These are phyloP conservation scores for Isurus oxyrinchus DNA, from an alignment of 2,113 vertebrate species.

Conservation along the genomic window DNA sequence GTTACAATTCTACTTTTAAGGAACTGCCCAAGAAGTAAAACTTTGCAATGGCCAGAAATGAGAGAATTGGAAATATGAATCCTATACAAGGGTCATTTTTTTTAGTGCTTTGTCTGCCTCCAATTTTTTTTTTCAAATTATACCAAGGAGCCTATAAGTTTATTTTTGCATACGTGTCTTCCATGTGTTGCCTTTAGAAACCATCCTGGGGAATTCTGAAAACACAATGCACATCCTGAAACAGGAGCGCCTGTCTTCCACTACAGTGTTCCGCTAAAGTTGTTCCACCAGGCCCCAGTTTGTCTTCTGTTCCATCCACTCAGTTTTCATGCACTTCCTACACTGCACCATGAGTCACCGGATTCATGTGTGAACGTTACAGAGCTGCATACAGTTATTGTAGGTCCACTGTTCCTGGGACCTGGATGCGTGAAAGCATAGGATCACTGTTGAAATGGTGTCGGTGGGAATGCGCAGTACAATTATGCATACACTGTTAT, in stretches of 20 bases:
- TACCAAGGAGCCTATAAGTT: not conserved
- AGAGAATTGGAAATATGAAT: not conserved
- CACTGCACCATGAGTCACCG: not conserved
- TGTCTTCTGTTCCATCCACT: not conserved
- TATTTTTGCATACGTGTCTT: not conserved
- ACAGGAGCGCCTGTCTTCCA: not conserved
- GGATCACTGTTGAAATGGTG: not conserved
- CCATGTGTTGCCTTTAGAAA: not conserved
- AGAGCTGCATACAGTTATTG: not conserved
- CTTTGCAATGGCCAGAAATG: not conserved
- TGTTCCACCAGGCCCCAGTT: not conserved
- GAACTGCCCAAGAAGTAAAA: not conserved
- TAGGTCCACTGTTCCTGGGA: not conserved
- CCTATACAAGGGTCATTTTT: not conserved
- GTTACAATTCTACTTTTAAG: not conserved
- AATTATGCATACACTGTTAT: not conserved
- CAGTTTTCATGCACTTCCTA: not conserved
- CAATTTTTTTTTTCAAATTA: not conserved
- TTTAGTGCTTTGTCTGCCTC: not conserved
- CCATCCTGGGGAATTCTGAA: not conserved
- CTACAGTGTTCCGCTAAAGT: not conserved
- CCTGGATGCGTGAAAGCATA: not conserved
- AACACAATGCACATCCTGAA: not conserved
- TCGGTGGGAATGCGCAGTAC: not conserved
- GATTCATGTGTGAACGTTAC: not conserved